Percentiles rank a stretch among this genome's conserved stretches.
These are phyloP conservation scores for Ceratina calcarata DNA, from an alignment of 1,140 invertebrate genomes.

Conservation along the genomic window DNA sequence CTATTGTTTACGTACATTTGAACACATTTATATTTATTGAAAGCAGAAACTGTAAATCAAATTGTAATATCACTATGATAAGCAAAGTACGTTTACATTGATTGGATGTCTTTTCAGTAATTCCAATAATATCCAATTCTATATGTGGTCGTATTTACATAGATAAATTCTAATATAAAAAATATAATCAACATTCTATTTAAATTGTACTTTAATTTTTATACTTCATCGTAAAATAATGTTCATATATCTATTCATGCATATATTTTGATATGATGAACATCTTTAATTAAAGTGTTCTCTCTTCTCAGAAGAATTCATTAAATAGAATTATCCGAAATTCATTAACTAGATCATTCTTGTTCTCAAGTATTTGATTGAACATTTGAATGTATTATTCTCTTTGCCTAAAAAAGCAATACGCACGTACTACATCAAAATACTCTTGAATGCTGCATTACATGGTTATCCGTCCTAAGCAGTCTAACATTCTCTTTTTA, in stretches of 20 bases:
- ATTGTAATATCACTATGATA: background rate
- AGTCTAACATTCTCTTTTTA: constrained; percentile 23
- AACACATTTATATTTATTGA: constrained; percentile 3
- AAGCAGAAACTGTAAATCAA: background rate
- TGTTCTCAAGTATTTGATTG: no score
- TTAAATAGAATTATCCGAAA: no score
- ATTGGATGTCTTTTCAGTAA: background rate
- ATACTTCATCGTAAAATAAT: no score
- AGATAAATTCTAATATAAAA: no score
- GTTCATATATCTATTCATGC: no score
- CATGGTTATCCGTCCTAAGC: background rate
- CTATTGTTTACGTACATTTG: constrained; percentile 27
- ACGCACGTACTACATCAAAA: background rate
- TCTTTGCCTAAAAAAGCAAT: background rate
- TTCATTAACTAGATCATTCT: no score
- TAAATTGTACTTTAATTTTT: no score
- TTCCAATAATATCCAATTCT: background rate
- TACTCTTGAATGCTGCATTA: background rate
- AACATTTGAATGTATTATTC: background rate
- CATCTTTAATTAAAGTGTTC: no score
- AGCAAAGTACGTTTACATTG: constrained; percentile 1
- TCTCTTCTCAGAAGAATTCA: no score
- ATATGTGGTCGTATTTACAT: background rate
- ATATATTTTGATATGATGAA: no score
- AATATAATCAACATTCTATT: no score